Evolutionary conservation across 2,797 vertebrate species (phyloP).

Genomic region (Falco berigora): DNA sequence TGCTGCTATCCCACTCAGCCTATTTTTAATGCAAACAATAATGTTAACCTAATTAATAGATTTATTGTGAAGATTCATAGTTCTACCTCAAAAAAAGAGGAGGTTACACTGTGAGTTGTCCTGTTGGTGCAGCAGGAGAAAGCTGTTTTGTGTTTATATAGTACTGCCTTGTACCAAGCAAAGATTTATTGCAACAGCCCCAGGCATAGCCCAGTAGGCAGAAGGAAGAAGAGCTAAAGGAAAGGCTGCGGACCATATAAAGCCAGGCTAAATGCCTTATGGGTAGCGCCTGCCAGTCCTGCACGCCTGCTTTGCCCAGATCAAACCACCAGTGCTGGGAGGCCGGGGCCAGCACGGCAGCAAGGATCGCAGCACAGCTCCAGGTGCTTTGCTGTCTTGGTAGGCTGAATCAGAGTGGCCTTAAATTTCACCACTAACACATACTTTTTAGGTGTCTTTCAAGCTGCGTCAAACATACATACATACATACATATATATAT

Average conservation of each 20-base stretch:
- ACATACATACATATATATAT: neutral
- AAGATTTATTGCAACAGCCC: neutral
- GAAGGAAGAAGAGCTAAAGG: neutral
- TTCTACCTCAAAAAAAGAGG: neutral
- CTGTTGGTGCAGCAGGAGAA: neutral
- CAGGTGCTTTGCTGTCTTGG: accelerated
- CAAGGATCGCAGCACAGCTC: neutral
- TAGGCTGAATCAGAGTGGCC: neutral
- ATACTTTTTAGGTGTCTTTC: neutral
- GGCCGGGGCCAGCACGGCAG: neutral
- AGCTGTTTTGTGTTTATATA: neutral
- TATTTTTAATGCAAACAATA: neutral
- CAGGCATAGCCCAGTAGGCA: neutral
- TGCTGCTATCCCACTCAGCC: neutral
- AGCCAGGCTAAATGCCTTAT: neutral
- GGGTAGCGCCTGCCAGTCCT: accelerated
- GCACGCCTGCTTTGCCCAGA: neutral
- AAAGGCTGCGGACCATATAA: neutral
- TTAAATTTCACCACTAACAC: neutral
- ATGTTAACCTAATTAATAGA: neutral
- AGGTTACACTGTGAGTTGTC: neutral
- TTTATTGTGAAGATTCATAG: neutral
- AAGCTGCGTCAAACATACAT: neutral
- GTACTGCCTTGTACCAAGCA: neutral
- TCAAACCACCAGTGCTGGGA: neutral